These are phyloP conservation scores for Acrocyrtus sp. DNA, from an alignment of 2,888 invertebrate genomes.

Conservation along the genomic window DNA sequence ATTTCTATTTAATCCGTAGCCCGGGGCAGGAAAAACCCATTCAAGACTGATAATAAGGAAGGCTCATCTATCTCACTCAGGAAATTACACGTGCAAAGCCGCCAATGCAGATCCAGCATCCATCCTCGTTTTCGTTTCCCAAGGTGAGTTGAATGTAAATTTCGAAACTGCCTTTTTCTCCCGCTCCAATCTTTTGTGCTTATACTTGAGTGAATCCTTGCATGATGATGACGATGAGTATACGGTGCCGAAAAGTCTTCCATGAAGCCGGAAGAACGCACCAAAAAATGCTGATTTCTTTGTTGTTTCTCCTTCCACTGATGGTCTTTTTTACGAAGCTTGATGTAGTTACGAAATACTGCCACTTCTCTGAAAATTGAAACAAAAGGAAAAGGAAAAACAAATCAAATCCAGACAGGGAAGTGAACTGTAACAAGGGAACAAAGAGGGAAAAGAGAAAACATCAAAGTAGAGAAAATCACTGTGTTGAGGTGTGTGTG, in stretches of 20 bases:
- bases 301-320: neutral
- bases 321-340: neutral
- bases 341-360: neutral
- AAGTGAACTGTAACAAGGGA: neutral
- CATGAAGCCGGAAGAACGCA: too few relatives aligned
- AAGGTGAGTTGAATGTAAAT: too few relatives aligned
- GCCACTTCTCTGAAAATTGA: constrained; percentile 14
- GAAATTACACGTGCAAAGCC: constrained; percentile 65
- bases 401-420: constrained; percentile 15
- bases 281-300: constrained; percentile 4
- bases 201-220: too few relatives aligned
- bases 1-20: too few relatives aligned
- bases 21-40: constrained; percentile 66
- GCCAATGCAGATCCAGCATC: constrained; percentile 66
- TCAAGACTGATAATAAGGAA: constrained; percentile 66
- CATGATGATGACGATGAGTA: too few relatives aligned
- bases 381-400: too few relatives aligned
- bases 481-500: neutral
- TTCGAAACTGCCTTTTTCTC: too few relatives aligned
- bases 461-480: constrained; percentile 15
- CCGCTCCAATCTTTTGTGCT: too few relatives aligned
- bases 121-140: constrained; percentile 66
- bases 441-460: constrained; percentile 1
- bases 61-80: constrained; percentile 66
- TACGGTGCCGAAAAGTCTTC: too few relatives aligned